These are phyloP conservation scores for Diarsia mendica DNA, from an alignment of 2,888 invertebrate species.

Conservation along the genomic window DNA sequence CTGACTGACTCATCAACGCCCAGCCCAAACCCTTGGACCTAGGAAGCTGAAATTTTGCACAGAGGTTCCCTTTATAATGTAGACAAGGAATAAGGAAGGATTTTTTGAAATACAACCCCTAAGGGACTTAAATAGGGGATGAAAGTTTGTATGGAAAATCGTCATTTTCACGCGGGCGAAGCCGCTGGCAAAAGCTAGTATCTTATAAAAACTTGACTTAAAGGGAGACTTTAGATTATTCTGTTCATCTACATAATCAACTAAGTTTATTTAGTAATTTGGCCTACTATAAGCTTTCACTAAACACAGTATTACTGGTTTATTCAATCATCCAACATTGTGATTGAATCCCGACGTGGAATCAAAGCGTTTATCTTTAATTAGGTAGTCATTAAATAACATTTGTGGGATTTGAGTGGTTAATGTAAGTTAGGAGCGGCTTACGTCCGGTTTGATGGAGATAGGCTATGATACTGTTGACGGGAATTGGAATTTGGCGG, in stretches of 20 bases:
- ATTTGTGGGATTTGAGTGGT: constrained; percentile 23
- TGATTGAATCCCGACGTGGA: constrained; percentile 5
- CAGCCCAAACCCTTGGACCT: too few species aligned
- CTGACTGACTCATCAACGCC: too few species aligned
- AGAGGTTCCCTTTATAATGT: too few species aligned
- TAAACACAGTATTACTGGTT: constrained; percentile 8
- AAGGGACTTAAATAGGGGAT: too few species aligned
- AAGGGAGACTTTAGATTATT: background rate
- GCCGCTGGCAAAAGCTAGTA: background rate
- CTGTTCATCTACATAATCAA: background rate
- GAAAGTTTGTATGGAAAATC: too few species aligned
- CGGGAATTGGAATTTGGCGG: background rate
- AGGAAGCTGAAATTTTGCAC: too few species aligned
- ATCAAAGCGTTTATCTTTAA: constrained; percentile 45
- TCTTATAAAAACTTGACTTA: background rate
- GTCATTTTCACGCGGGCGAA: too few species aligned
- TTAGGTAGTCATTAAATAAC: constrained; percentile 39
- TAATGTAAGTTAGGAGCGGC: constrained; percentile 17
- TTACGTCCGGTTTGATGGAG: constrained; percentile 3
- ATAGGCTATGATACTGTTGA: background rate
- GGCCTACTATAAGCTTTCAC: background rate
- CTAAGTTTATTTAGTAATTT: background rate
- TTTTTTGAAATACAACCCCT: too few species aligned
- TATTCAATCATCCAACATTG: constrained; percentile 11
- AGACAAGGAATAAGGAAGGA: too few species aligned